Conservation (phyloP, 2,888 invertebrate genomes). For the Colostygia pectinataria region DNA sequence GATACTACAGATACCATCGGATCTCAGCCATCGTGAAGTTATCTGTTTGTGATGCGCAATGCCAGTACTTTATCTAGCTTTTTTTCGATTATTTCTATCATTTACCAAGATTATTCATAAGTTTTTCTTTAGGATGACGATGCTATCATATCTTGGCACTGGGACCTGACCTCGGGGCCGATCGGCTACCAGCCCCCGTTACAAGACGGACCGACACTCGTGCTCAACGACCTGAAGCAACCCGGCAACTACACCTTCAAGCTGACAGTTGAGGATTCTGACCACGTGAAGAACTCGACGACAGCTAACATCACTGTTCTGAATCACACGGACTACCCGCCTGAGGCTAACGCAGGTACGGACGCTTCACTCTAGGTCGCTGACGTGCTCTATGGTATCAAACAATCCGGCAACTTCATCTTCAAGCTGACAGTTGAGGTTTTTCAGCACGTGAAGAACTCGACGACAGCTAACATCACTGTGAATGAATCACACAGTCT, state of each 20-base stretch:
- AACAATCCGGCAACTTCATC: constrained; percentile 94
- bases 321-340: constrained; percentile 96
- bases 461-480: constrained; percentile 93
- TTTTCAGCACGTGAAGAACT: constrained; percentile 93
- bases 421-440: constrained; percentile 96
- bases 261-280: constrained; percentile 95
- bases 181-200: constrained; percentile 92
- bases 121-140: constrained; percentile 85
- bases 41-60: too few species aligned
- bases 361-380: too few species aligned
- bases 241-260: constrained; percentile 96
- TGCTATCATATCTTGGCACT: constrained; percentile 93
- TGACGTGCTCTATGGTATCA: constrained; percentile 91
- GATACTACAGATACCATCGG: too few species aligned
- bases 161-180: constrained; percentile 96
- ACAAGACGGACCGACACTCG: constrained; percentile 91
- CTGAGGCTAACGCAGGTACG: constrained; percentile 94
- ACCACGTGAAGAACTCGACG: constrained; percentile 92
- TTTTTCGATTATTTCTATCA: background rate
- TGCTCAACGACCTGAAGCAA: constrained; percentile 90
- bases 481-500: constrained; percentile 95
- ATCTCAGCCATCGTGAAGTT: too few species aligned
- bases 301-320: constrained; percentile 94
- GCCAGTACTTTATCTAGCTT: too few species aligned
- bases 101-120: background rate